These are phyloP conservation scores for Paragorgia papillata DNA, from an alignment of 92 coral and sea anemone genomes.

Conservation along the genomic window DNA sequence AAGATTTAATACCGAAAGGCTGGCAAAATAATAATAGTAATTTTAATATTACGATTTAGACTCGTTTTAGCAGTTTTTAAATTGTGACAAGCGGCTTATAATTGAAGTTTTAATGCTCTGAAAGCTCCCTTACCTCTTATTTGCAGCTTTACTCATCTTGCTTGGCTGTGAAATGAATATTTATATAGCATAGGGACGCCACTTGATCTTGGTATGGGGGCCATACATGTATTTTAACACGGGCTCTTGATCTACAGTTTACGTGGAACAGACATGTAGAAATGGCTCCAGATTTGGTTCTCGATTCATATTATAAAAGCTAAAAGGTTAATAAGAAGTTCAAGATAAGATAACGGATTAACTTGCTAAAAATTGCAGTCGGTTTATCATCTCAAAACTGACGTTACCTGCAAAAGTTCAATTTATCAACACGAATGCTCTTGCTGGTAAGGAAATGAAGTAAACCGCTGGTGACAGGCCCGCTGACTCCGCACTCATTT, in stretches of 20 bases:
- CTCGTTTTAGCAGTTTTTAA: not conserved
- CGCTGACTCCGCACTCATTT: no score
- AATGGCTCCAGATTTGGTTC: no score
- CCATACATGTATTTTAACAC: no score
- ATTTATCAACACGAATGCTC: not conserved
- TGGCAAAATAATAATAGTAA: no score
- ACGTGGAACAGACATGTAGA: no score
- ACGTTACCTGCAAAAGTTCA: not conserved
- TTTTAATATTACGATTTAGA: no score
- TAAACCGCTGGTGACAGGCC: not conserved
- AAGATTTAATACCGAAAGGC: no score
- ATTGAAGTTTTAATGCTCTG: not conserved
- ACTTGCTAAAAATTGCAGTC: not conserved
- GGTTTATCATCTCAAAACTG: not conserved
- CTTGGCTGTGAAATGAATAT: not conserved
- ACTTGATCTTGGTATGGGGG: no score
- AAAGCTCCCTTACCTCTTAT: not conserved
- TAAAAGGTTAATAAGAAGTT: not conserved
- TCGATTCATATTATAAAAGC: no score
- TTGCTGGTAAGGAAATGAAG: not conserved
- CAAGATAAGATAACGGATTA: not conserved
- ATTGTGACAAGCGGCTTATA: not conserved
- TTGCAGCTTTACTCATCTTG: not conserved
- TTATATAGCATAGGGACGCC: not conserved
- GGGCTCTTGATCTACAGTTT: no score